A percentile compares a stretch with the other conserved stretches of the same genome.
Evolutionary conservation across 2,888 invertebrate species (phyloP).

Genomic region (Cerceris ruficornis): DNA sequence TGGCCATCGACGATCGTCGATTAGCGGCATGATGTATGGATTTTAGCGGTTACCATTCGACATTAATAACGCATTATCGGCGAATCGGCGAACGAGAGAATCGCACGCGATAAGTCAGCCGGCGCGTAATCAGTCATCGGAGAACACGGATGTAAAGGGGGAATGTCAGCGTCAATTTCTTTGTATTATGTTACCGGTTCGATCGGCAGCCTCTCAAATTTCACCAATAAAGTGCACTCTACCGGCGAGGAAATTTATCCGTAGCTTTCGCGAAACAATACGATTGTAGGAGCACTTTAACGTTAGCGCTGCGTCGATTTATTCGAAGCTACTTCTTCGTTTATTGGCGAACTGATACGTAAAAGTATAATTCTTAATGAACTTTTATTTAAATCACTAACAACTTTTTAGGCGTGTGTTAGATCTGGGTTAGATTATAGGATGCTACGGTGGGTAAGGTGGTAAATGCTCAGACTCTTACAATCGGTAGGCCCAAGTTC

Average conservation of each 20-base stretch:
- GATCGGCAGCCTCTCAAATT: constrained; percentile 36
- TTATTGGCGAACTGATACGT: too few relatives aligned
- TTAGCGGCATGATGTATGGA: not conserved
- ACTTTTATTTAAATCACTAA: too few relatives aligned
- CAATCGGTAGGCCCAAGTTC: too few relatives aligned
- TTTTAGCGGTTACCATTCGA: not conserved
- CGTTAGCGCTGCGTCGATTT: not conserved
- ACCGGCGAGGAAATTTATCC: constrained; percentile 16
- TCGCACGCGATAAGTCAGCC: constrained; percentile 23
- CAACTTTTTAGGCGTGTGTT: too few relatives aligned
- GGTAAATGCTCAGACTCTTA: too few relatives aligned
- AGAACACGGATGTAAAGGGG: constrained; percentile 11
- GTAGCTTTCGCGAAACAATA: not conserved
- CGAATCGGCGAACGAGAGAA: constrained; percentile 6
- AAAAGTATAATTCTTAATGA: too few relatives aligned
- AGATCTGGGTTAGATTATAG: too few relatives aligned
- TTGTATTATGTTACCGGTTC: constrained; percentile 19
- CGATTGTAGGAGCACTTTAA: not conserved
- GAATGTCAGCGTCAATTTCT: not conserved
- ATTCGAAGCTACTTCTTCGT: not conserved
- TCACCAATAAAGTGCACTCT: constrained; percentile 33
- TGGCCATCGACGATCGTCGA: constrained; percentile 1
- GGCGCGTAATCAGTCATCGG: constrained; percentile 25
- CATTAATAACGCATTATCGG: constrained; percentile 2
- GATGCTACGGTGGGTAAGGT: too few relatives aligned